Base-by-base conservation (phyloP, 1,140 invertebrate genomes). In the Olivierus martensii region DNA sequence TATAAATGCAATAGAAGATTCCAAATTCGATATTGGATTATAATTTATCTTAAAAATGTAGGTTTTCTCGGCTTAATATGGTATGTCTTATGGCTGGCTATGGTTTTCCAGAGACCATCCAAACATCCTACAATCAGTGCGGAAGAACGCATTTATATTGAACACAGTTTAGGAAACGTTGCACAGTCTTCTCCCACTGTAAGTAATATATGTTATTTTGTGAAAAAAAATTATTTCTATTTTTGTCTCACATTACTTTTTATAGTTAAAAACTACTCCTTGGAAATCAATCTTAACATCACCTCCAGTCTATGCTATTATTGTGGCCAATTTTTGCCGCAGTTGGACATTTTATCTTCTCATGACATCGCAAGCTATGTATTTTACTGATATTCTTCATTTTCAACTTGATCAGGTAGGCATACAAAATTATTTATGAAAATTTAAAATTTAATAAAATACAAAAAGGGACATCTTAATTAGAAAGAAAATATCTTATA, bases 281-380 rank as follows among this genome's bases (percentile, higher is more conserved):
- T 99, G 95, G 95, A 79, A 79, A 39, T 79, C 79, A 1, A 96
- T 99, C 62, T 79, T 94, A 58, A 91, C 84, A 0, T 99, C 95
- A 0, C 83, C 89, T 76, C 95, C 95, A 0, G 95, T 99, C 1
- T 62, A 56, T 17, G 96, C 96, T 3, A 99, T 99, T 52, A 94
- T 99, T 51, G 91, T 99, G 21, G 95, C 95, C 1, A 99, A 99
- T 67, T 98, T 99, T 67, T 98, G 94, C 66, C 80, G 96, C 53
- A 96, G 91, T 15, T 99, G 94, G 94, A 99, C 97, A 60, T 99
- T 99, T 69, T 99, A 99, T 72, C 73, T 99, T 7, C 77, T 99
- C 14, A 89, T 99, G 14, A 80, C 97, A 45, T 95, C 91, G 58
- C 95, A 99, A 68, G 83, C 92, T 2, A 83, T 82, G n/a, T 99